Conservation (phyloP, 2,113 vertebrate species). For the Ovis aries region DNA sequence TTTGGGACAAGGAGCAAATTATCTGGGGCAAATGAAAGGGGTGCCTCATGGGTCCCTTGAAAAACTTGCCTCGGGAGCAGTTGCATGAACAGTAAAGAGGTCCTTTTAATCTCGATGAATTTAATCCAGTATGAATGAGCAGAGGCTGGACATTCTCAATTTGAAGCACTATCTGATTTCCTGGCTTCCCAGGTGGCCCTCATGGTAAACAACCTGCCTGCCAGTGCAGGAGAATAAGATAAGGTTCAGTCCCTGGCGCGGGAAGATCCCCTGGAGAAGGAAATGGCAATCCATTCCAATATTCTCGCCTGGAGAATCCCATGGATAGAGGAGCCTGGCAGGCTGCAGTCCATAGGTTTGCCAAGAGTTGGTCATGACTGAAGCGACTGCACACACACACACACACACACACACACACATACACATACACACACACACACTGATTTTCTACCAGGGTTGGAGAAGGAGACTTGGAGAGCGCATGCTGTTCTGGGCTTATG, state of each 20-base stretch:
- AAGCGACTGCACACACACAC: background rate
- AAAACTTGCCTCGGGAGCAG: background rate
- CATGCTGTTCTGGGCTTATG: accelerated
- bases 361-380: background rate
- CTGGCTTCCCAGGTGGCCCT: background rate
- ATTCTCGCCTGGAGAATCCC: background rate
- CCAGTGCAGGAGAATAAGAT: background rate
- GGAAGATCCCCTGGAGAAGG: background rate
- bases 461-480: background rate
- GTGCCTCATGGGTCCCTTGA: background rate
- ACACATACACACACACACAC: background rate
- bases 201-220: background rate
- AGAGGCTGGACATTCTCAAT: background rate
- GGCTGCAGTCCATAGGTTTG: background rate
- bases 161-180: background rate
- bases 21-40: background rate
- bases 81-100: background rate
- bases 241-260: accelerated
- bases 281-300: background rate
- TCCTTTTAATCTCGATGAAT: background rate
- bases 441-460: background rate
- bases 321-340: background rate
- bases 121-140: background rate
- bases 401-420: no score
- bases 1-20: background rate